Percentiles rank a stretch among this genome's conserved stretches.
These are phyloP conservation scores for rat (Rattus norvegicus) DNA, from an alignment of 2,113 vertebrate genomes.

Conservation along the genomic window DNA sequence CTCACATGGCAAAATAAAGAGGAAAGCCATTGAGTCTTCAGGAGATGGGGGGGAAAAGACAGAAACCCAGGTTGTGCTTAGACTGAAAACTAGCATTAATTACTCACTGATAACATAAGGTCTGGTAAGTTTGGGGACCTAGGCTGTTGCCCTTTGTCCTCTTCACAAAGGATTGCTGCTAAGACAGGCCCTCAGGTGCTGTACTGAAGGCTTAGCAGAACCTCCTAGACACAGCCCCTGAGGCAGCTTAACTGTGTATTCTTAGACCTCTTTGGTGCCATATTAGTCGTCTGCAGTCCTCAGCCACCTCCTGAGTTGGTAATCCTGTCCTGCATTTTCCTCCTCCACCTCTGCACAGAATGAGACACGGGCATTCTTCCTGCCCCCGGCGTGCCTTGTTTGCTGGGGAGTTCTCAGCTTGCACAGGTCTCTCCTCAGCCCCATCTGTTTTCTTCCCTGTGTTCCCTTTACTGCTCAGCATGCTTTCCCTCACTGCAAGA, in stretches of 20 bases:
- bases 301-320: not conserved
- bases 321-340: not conserved
- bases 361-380: too few relatives aligned
- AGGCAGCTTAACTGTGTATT: not conserved
- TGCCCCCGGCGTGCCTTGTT: not conserved
- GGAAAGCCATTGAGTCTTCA: not conserved
- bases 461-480: not conserved
- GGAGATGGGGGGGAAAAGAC: not conserved
- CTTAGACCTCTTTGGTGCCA: not conserved
- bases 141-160: not conserved
- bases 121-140: fast-evolving
- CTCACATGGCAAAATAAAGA: not conserved
- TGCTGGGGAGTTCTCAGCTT: not conserved
- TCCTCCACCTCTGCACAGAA: not conserved
- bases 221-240: not conserved
- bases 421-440: not conserved
- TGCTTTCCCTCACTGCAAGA: not conserved
- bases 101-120: not conserved
- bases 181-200: not conserved
- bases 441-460: not conserved
- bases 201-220: not conserved
- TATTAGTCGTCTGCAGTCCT: not conserved
- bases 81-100: fast-evolving
- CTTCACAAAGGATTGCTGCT: not conserved
- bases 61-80: not conserved